These are phyloP conservation scores for Myioborus miniatus DNA, from an alignment of 2,797 vertebrate genomes.

Conservation along the genomic window DNA sequence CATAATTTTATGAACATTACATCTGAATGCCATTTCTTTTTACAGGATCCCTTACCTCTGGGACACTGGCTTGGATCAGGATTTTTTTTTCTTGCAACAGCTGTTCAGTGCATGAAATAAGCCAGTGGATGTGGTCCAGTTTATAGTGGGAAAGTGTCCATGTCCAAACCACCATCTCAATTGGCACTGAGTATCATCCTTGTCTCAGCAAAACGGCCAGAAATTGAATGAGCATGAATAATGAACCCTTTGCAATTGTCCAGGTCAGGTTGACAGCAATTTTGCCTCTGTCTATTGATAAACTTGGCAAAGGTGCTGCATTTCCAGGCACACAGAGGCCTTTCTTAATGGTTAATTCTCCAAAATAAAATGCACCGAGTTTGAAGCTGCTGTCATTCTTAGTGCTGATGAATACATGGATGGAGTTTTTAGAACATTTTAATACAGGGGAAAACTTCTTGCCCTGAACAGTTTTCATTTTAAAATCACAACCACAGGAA, in stretches of 20 bases:
- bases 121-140: conserved; percentile 59
- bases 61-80: conserved; percentile 12
- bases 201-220: conserved; percentile 46
- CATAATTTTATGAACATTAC: not conserved
- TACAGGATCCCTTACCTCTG: conserved; percentile 54
- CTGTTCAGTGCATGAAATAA: conserved; percentile 48
- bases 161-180: conserved; percentile 49
- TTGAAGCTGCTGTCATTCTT: not conserved
- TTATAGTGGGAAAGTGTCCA: conserved; percentile 62
- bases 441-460: not conserved
- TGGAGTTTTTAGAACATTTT: not conserved
- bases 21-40: conserved; percentile 24
- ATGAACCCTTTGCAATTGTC: conserved; percentile 56
- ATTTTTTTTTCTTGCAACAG: conserved; percentile 11
- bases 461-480: not conserved
- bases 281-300: conserved; percentile 46
- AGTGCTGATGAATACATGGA: not conserved
- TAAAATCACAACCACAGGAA: not conserved
- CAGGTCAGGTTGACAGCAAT: conserved; percentile 59
- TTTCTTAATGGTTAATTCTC: conserved; percentile 30
- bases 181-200: conserved; percentile 39
- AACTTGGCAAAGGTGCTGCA: conserved; percentile 34
- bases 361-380: not conserved
- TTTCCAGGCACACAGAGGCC: conserved; percentile 8
- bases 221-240: conserved; percentile 65